phyloP scores from a whole-genome alignment of 1,140 invertebrate species.

The Bombus huntii region DNA sequence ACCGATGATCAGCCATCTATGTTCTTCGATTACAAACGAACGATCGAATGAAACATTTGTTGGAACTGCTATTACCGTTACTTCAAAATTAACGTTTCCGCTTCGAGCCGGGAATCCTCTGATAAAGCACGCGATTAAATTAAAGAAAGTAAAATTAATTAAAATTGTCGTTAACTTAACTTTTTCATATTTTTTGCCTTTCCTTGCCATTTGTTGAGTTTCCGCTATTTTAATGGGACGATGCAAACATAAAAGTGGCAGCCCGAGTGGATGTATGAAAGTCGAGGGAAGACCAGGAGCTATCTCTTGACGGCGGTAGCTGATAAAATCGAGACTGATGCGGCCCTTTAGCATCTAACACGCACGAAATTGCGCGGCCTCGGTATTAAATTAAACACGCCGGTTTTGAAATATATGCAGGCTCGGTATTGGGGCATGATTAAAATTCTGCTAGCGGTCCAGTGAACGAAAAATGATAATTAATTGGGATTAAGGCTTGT shows the following conservation, averaged over 20 bases:
- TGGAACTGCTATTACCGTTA: not conserved
- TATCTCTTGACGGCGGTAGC: constrained; percentile 21
- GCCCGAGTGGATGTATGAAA: constrained; percentile 18
- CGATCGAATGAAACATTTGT: too few species aligned
- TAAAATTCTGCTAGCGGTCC: not conserved
- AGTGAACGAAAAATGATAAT: constrained; percentile 2
- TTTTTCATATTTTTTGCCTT: not conserved
- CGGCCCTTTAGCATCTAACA: constrained; percentile 35
- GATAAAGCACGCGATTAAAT: constrained; percentile 13
- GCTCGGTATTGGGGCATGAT: not conserved
- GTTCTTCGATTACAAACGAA: too few species aligned
- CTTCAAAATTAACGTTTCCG: not conserved
- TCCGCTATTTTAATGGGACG: not conserved
- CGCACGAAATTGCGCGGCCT: constrained; percentile 27
- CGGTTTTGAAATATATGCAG: not conserved
- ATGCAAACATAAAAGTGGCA: constrained; percentile 1
- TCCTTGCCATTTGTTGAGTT: not conserved
- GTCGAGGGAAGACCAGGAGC: constrained; percentile 29
- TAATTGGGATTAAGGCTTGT: not conserved
- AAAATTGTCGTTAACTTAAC: not conserved
- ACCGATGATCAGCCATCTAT: too few species aligned
- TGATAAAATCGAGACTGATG: constrained; percentile 54
- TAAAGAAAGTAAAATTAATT: constrained; percentile 8
- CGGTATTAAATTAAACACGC: constrained; percentile 38
- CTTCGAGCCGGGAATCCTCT: not conserved